phyloP scores from a whole-genome alignment of 2,888 invertebrate genomes.

The Machimus atricapillus region DNA sequence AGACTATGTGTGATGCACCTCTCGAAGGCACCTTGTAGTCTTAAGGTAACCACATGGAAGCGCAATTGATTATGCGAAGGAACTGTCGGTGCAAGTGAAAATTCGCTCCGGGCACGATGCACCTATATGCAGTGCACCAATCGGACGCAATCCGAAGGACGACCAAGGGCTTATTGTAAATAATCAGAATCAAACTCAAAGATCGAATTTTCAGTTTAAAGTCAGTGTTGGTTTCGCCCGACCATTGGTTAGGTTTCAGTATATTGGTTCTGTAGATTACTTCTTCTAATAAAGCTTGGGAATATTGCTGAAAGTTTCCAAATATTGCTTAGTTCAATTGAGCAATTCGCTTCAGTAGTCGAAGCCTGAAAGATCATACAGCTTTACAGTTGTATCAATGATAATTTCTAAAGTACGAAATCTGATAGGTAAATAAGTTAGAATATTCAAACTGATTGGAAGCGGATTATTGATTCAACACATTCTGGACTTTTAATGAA shows the following conservation, averaged over 20 bases:
- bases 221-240: neutral
- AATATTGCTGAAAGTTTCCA: neutral
- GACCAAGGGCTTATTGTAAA: neutral
- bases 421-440: neutral
- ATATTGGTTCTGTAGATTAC: neutral
- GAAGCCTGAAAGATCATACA: neutral
- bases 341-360: neutral
- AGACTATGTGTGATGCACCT: neutral
- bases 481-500: neutral
- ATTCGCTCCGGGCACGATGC: neutral
- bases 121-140: neutral
- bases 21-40: neutral
- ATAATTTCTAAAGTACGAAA: neutral
- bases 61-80: neutral
- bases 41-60: neutral
- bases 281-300: neutral
- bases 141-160: neutral
- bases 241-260: neutral
- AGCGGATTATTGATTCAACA: neutral
- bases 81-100: neutral
- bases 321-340: neutral
- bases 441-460: neutral
- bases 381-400: neutral
- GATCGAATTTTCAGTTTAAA: neutral
- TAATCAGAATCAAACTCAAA: neutral